phyloP scores from a whole-genome alignment of 1,140 invertebrate species.

The Brachionus manjavacas region DNA sequence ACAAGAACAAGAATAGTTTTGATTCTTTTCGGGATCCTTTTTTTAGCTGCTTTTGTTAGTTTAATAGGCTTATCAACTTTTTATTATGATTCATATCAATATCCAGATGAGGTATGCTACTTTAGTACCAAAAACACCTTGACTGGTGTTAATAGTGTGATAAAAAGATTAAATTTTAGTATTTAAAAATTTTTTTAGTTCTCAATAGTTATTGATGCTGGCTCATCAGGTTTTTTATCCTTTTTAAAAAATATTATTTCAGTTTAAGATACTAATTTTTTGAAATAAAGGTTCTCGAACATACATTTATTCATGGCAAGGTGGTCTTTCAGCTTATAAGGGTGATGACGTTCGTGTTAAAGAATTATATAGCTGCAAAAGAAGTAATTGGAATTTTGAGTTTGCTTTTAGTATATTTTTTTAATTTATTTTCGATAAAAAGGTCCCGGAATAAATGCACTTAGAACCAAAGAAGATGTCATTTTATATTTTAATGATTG shows the following conservation, averaged over 20 bases:
- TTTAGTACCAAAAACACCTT: no score
- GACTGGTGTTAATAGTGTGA: no score
- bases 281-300: not conserved
- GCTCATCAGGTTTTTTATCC: constrained; percentile 26
- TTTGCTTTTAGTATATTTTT: not conserved
- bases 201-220: constrained; percentile 41
- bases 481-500: constrained; percentile 41
- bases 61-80: not conserved
- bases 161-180: no score
- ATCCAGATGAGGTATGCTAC: not conserved
- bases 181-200: not conserved
- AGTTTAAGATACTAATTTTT: not conserved
- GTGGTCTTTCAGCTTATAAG: not conserved
- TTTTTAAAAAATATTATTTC: not conserved
- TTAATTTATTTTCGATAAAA: not conserved
- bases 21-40: not conserved
- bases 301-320: constrained; percentile 22
- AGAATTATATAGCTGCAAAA: not conserved
- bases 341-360: not conserved
- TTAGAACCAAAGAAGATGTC: not conserved
- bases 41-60: not conserved
- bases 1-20: not conserved
- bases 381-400: not conserved
- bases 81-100: not conserved
- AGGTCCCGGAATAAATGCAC: constrained; percentile 5